Base-by-base conservation (phyloP, 37 sponge, comb jelly and placozoan genomes). In the Mnemiopsis leidyi region DNA sequence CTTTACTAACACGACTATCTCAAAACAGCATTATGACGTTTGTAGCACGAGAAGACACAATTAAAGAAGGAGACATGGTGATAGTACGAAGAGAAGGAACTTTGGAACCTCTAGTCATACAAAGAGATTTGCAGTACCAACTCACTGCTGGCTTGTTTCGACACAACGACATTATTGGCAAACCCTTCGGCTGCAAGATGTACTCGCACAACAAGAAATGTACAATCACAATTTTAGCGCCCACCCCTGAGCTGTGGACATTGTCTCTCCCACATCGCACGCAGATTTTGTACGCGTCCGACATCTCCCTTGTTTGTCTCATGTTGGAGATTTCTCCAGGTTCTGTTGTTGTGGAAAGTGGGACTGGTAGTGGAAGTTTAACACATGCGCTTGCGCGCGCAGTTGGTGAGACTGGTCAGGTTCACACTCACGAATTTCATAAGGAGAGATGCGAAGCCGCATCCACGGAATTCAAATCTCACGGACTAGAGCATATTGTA, bases 181-280 rank as follows among this genome's bases (percentile, higher is more conserved):
- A 94, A 69, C 92, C 94, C 68, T 99, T 95, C 92, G 98, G 98
- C 21, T 94, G 94, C 37, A 96, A 96, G 96, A 95, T 99, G 92
- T 93, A 68, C 28, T 94, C 96, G 23, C 94, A 94, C 34, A 97
- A 97, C 92, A 95, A 94, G 29, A 95, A 93, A 79, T 61, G 93
- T 69, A 96, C 95, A 93, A 95, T 96, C 2, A 68, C 77, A 23
- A 93, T 96, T 0, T 69, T 99, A 0, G 96, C 95, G 68, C 97
- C 97, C 23, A 97, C 97, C 32, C 97, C 97, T 23, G 99, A 99
- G 93, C 95, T 97, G 29, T 99, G 99, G 99, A 99, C 99, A 0
- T 76, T 93, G 69, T 48, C 96, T 69, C 95, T 99, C 0, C 97
- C 97, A 5, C 99, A 99, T 88, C 95, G 99, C 0, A 99, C 99